These are phyloP conservation scores for Brenthis daphne DNA, from an alignment of 2,888 invertebrate species.

Conservation along the genomic window DNA sequence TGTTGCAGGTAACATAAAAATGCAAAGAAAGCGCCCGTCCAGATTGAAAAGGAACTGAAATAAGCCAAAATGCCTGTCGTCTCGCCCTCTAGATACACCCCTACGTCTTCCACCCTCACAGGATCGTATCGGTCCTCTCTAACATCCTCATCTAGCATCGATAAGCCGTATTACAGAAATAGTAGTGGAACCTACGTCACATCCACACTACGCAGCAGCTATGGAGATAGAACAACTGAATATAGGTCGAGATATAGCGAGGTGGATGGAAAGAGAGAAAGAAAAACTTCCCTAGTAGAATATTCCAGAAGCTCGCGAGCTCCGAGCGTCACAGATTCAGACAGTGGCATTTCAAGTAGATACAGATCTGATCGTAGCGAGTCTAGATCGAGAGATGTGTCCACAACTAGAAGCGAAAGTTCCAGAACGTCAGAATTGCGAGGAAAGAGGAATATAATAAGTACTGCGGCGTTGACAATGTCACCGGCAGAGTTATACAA, in stretches of 20 bases:
- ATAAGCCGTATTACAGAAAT: slow-evolving; percentile 79
- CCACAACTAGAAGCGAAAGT: slow-evolving; percentile 80
- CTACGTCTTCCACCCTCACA: slow-evolving; percentile 70
- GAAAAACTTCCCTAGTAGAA: slow-evolving; percentile 69
- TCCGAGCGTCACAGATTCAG: slow-evolving; percentile 74
- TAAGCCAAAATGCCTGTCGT: slow-evolving; percentile 80
- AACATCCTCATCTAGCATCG: slow-evolving; percentile 73
- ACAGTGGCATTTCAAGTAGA: slow-evolving; percentile 68
- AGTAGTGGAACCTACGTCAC: slow-evolving; percentile 72
- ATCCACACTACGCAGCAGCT: slow-evolving; percentile 57
- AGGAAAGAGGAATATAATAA: slow-evolving; percentile 71
- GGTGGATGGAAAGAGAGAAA: slow-evolving; percentile 68
- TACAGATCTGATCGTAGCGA: slow-evolving; percentile 72
- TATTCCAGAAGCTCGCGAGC: slow-evolving; percentile 65
- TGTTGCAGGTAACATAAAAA: slow-evolving; percentile 60
- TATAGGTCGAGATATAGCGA: slow-evolving; percentile 67
- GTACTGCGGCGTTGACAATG: slow-evolving; percentile 79
- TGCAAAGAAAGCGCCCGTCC: slow-evolving; percentile 69
- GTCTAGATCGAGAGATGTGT: slow-evolving; percentile 79
- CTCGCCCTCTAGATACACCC: slow-evolving; percentile 78
- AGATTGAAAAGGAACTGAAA: slow-evolving; percentile 55
- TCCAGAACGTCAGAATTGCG: slow-evolving; percentile 70
- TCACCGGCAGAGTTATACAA: slow-evolving; percentile 86
- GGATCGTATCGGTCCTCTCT: slow-evolving; percentile 76
- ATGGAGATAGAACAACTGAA: slow-evolving; percentile 67